These are phyloP conservation scores for Centropus bengalensis DNA, from an alignment of 2,113 vertebrate species.

Conservation along the genomic window DNA sequence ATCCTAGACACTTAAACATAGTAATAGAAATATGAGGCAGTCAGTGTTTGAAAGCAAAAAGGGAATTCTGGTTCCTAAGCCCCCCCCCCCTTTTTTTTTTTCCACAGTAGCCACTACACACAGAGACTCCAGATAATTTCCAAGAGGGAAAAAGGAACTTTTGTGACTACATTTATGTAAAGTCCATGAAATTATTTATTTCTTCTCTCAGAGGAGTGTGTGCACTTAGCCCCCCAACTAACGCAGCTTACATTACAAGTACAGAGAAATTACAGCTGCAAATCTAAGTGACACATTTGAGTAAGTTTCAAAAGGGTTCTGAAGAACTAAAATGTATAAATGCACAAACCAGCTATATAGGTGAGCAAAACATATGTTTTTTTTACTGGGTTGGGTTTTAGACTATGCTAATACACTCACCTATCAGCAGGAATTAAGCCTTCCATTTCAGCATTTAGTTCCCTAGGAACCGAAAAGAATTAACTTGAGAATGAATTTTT, in stretches of 20 bases:
- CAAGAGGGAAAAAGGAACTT: background rate
- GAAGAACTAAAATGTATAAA: background rate
- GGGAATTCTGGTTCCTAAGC: background rate
- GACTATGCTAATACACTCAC: background rate
- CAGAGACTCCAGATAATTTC: background rate
- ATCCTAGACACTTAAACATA: background rate
- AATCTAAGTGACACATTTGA: background rate
- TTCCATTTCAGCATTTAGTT: no score
- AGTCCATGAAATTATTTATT: background rate
- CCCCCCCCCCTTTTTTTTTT: background rate
- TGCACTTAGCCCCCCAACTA: background rate
- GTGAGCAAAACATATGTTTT: background rate
- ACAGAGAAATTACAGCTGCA: background rate
- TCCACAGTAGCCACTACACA: background rate
- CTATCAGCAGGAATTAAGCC: background rate
- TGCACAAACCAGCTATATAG: background rate
- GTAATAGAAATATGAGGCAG: background rate
- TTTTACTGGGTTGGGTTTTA: conserved; percentile 3
- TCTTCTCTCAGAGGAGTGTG: background rate
- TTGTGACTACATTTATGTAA: background rate
- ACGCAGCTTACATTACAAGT: background rate
- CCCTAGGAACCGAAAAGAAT: background rate
- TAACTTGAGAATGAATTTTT: background rate
- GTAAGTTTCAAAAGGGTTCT: background rate
- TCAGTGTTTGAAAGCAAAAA: background rate